Base-by-base conservation (phyloP, 2,797 vertebrate genomes). In the Cephalopachus bancanus region DNA sequence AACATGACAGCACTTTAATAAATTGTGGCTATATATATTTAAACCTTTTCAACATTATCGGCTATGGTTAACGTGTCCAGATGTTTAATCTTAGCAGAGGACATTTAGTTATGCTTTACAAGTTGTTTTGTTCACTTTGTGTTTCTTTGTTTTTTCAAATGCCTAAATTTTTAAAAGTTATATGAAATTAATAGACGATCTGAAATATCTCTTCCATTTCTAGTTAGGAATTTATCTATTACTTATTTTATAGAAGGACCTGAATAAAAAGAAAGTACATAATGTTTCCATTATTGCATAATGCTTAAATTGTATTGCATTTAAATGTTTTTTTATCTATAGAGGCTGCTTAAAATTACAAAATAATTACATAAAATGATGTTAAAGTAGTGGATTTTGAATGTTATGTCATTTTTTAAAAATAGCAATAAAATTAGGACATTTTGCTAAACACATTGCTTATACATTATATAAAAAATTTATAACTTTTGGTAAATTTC, bases 401-500 rank as follows among this genome's bases (percentile, higher is more conserved):
- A 8, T 15, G 62, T 44, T 74, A n/a, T 74, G 10, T n/a, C 22
- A 71, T 57, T 90, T 67, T 69, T 64, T 30, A 85, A 89, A 62
- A 78, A 60, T 51, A 89, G 57, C 37, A 65, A 81, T 60, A 62
- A 51, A 76, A 64, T 75, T 24, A 19, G 12, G 75, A 30, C 10
- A 69, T 44, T 88, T 24, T 74, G 0, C 37, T 64, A 26, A 37
- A 9, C 33, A 57, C 7, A 79, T 90, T 89, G 4, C 1, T 14
- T 59, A 28, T 44, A 84, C 75, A 83, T 10, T 65, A 79, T 51
- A 55, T 9, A 37, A 62, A 55, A 59, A 89, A 69, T 33, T 80
- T 53, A 72, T 93, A 55, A 78, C 8, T 37, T 80, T 44, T 67
- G 2, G 37, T 88, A 53, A 91, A 97, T 97, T 97, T 81, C 92